These are phyloP conservation scores for Gibbula magus DNA, from an alignment of 2,888 invertebrate genomes.

Conservation along the genomic window DNA sequence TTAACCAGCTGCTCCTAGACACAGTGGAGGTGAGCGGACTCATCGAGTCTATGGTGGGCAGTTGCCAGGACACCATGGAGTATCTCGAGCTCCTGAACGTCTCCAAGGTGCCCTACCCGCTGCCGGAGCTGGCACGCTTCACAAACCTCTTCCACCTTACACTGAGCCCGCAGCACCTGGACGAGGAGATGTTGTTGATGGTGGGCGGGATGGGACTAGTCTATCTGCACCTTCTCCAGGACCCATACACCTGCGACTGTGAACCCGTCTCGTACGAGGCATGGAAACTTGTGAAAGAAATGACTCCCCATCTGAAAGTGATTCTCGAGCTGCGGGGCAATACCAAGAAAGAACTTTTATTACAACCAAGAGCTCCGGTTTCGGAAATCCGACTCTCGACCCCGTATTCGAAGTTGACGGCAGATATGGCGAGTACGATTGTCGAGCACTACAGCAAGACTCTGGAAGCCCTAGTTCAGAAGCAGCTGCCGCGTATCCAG, in stretches of 20 bases:
- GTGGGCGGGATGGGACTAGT: conserved; percentile 80
- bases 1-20: conserved; percentile 85
- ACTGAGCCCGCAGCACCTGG: conserved; percentile 81
- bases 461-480: conserved; percentile 81
- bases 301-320: conserved; percentile 81
- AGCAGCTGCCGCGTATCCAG: conserved; percentile 82
- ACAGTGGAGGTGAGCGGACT: conserved; percentile 82
- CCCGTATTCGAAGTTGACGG: conserved; percentile 79
- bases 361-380: conserved; percentile 84
- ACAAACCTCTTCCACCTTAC: conserved; percentile 81
- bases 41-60: conserved; percentile 81
- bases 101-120: conserved; percentile 79
- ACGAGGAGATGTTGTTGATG: conserved; percentile 83
- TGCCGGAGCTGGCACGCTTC: conserved; percentile 86
- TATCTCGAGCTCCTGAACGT: conserved; percentile 84
- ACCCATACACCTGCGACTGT: conserved; percentile 75
- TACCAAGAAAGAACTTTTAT: conserved; percentile 75
- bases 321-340: conserved; percentile 82
- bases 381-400: conserved; percentile 81
- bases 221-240: conserved; percentile 85
- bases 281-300: conserved; percentile 79
- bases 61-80: conserved; percentile 81
- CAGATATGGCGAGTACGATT: conserved; percentile 78
- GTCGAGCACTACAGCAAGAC: conserved; percentile 79
- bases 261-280: conserved; percentile 68